A percentile compares a stretch with the other conserved stretches of the same genome.
These are phyloP conservation scores for Lucilia sericata DNA, from an alignment of 1,140 invertebrate species.

Conservation along the genomic window DNA sequence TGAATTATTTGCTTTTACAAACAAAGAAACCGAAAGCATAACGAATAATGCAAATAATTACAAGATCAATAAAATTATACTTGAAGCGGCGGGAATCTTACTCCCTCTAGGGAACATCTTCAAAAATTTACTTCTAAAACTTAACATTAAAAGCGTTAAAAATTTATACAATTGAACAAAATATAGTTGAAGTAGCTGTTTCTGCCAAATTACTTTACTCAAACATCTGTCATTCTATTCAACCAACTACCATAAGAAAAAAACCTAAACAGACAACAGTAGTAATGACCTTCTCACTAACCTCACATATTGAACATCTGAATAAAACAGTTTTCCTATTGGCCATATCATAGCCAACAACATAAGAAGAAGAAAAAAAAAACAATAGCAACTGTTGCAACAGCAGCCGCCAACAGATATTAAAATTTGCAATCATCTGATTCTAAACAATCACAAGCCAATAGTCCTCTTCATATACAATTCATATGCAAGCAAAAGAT, in stretches of 20 bases:
- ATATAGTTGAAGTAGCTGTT: too few relatives aligned
- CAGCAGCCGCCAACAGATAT: neutral
- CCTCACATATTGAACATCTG: neutral
- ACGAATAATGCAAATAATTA: slow-evolving; percentile 23
- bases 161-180: too few relatives aligned
- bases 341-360: neutral
- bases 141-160: too few relatives aligned
- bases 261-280: neutral
- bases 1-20: neutral
- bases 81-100: too few relatives aligned
- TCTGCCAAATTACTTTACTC: too few relatives aligned
- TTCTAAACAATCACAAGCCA: slow-evolving; percentile 7
- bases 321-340: neutral
- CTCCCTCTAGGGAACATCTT: too few relatives aligned
- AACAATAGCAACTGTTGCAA: neutral
- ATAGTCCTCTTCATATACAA: neutral
- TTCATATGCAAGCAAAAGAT: neutral
- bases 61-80: slow-evolving; percentile 23
- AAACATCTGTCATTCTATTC: neutral
- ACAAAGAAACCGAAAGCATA: slow-evolving; percentile 15
- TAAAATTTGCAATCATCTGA: neutral
- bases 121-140: too few relatives aligned
- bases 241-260: neutral
- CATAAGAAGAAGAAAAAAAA: neutral
- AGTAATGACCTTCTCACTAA: slow-evolving; percentile 11